Evolutionary conservation across 1,140 invertebrate species (phyloP).

Genomic region (Sesamia nonagrioides): DNA sequence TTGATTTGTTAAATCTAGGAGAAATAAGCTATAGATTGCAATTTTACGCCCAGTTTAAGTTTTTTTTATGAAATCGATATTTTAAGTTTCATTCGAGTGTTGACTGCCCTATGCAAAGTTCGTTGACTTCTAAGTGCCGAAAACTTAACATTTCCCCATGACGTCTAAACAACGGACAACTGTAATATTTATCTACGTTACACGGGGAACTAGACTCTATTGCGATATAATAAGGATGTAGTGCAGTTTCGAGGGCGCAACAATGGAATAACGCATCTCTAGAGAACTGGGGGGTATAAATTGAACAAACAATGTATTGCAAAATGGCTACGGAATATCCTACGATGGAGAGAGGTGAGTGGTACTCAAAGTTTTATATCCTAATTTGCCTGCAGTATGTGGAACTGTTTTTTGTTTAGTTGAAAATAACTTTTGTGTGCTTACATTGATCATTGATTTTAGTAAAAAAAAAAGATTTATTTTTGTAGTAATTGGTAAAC

Average conservation of each 20-base stretch:
- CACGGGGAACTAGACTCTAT: conserved; percentile 4
- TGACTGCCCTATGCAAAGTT: conserved; percentile 46
- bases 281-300: conserved; percentile 67
- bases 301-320: conserved; percentile 80
- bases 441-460: background rate
- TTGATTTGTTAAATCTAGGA: conserved; percentile 2
- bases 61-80: conserved; percentile 40
- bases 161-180: conserved; percentile 47
- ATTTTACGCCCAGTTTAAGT: conserved; percentile 5
- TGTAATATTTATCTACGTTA: conserved; percentile 12
- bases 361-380: conserved; percentile 61
- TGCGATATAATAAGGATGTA: background rate
- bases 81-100: conserved; percentile 11
- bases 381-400: background rate
- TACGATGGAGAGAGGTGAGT: conserved; percentile 42
- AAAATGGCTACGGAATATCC: conserved; percentile 70
- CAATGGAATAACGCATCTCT: conserved; percentile 58
- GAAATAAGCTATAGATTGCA: background rate
- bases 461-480: background rate
- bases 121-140: conserved; percentile 52
- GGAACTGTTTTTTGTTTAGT: background rate
- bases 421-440: background rate
- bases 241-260: conserved; percentile 31
- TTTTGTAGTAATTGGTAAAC: background rate
- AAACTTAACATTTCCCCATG: conserved; percentile 53